Evolutionary conservation across 2,113 vertebrate species (phyloP), one percentile per base, ranked within the genome.

Genomic region (Scomber japonicus): DNA sequence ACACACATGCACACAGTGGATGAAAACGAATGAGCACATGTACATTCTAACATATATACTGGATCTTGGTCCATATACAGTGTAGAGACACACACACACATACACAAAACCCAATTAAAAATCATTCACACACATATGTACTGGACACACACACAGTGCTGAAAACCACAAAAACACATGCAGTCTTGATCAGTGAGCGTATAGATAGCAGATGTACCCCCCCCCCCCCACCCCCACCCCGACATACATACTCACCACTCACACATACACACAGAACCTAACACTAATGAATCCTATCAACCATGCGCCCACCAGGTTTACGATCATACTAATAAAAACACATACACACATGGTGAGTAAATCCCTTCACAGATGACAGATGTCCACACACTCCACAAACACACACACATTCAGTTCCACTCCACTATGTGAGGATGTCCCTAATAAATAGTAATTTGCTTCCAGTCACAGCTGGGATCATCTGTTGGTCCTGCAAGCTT

Each of bases 41-140:
- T 15, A 14, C 7, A 55, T 16, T 14, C 44, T 45, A 27, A 48
- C 21, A 57, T 2, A 16, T 59, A 31, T 14, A 7, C 21, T 48
- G 44, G 8, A 40, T 40, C 35, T 40, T 9, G 6, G 35, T 40
- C 35, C 9, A 9, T 65, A 65, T 7, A 56, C 50, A 46, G 16
- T 45, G 14, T n/a, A 46, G 16, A 54, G 15, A 19, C 35, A 40
- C 35, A 48, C 48, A 35, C 7, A 5, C 48, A 3, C 11, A 51
- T 30, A 63, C 49, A 63, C n/a, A 40, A 8, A 8, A 56, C 31
- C 75, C 53, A 71, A 65, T 80, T 71, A 67, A 67, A 66, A 75
- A 76, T 76, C 51, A 79, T 50, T 57, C 71, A 79, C 60, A 64
- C 53, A 63, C 44, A 62, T 13, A 13, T 11, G 59, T 35, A 56